Evolutionary conservation across 2,113 vertebrate species (phyloP), one percentile per base, ranked within the genome.

Genomic region (Hemiscyllium ocellatum): DNA sequence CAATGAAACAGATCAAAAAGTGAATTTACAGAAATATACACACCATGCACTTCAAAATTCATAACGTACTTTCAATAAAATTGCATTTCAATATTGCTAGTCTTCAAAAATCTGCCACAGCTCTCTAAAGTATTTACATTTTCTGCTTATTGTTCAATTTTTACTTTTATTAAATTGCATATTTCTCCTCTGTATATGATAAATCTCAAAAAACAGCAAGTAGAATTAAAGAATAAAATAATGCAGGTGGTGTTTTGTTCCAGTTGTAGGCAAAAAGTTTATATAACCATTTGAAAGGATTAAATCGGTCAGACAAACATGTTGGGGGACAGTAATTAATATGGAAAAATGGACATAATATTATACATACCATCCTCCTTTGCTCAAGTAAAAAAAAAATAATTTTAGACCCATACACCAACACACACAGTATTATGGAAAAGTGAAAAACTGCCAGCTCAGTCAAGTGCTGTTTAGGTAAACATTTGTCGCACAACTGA

Each of bases 401-500:
- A 70, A 29, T 70, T 72, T 52, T 95, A 22, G 17, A 12, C 33
- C 68, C 68, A 95, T 70, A 76, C 24, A 65, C 15, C 24, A 22
- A 72, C 37, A 94, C 10, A 42, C 37, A 33, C 5, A 70, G 37
- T 42, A 26, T 94, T 24, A 70, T 69, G 19, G 94, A 42, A 95
- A 72, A 76, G 68, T 7, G 8, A 94, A 95, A 95, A 13, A 76
- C 69, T 26, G 47, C 94, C 22, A 29, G 72, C 69, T 95, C 94
- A 72, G 94, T 50, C 94, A 76, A 61, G 69, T 95, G 22, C 94
- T 95, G 42, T 50, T 95, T 50, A 95, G 42, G 47, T 95, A 95
- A 95, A 95, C 69, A 95, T 95, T 95, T 95, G 94, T 95, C 24
- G 37, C 94, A 95, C 94, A 95, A 95, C 94, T 76, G 94, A 95